Evolutionary conservation across 2,888 invertebrate species (phyloP), one percentile per base, ranked within the genome.

Genomic region (Abrostola tripartita): DNA sequence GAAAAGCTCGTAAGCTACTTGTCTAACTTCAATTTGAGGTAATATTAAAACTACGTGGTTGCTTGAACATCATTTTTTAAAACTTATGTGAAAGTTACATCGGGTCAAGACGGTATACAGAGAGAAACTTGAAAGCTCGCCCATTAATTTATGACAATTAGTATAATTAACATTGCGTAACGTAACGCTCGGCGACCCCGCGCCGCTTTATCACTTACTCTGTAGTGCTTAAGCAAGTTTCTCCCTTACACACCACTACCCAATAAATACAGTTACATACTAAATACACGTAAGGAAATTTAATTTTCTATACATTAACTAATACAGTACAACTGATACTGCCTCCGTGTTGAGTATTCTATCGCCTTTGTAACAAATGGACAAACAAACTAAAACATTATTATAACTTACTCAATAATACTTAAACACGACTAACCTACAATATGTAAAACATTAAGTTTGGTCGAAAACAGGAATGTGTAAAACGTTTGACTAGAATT

Each of bases 401-500:
- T 83, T 80, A 80, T 68, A 76, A 83, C 75, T 69, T 74, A 74
- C 47, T 75, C 61, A n/a, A 61, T 68, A 74, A 74, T 70, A 71
- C 73, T 76, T 78, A 80, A 63, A 52, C 57, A 59, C 11, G 69
- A 74, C 61, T 61, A 58, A 82, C 86, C 85, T 24, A 24, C 24
- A 24, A 86, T 83, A 85, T 83, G 85, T 88, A 85, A 82, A 86
- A 87, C 82, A 86, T 85, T 85, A 89, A 87, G 93, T 93, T 94
- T 93, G 93, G 92, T 94, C 93, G 92, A 90, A 90, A 94, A 94
- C 93, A 94, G 94, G 94, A 94, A 94, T 94, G 94, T 93, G 86
- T 92, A 92, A 92, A 94, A 94, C 93, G 91, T 89, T 86, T 94
- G 94, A 94, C 94, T 94, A 94, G 94, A 94, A 93, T 94, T 94